Conservation (phyloP, 2,797 vertebrate species). For the Harpagifer antarcticus region DNA sequence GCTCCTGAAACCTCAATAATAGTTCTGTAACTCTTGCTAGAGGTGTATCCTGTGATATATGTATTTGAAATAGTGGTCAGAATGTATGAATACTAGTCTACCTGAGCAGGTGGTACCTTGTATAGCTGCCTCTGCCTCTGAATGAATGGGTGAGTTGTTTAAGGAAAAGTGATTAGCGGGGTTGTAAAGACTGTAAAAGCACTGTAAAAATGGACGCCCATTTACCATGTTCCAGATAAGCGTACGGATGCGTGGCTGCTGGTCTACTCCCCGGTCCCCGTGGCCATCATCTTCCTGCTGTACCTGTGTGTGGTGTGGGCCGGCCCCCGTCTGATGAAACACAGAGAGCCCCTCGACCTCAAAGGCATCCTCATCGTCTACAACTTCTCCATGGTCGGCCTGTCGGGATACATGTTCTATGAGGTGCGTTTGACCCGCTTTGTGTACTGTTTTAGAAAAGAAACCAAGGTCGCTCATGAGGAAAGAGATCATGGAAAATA, state of each 20-base stretch:
- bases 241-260: slow-evolving; percentile 84
- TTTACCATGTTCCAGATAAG: slow-evolving; percentile 73
- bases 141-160: no score
- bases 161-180: no score
- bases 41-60: background rate
- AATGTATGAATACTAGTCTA: no score
- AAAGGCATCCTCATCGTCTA: slow-evolving; percentile 75
- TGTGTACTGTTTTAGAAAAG: no score
- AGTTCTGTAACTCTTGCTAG: no score
- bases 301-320: slow-evolving; percentile 77
- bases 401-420: slow-evolving; percentile 83
- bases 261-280: slow-evolving; percentile 79
- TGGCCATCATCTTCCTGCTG: slow-evolving; percentile 74
- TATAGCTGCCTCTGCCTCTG: no score
- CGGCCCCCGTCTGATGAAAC: slow-evolving; percentile 73
- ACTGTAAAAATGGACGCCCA: no score
- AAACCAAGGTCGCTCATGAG: no score
- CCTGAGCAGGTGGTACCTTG: no score
- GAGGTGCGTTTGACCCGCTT: slow-evolving; percentile 75
- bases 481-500: no score
- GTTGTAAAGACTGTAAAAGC: no score
- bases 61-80: background rate
- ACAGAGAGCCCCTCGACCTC: slow-evolving; percentile 70
- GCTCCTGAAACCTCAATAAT: no score
- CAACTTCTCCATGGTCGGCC: slow-evolving; percentile 77